phyloP scores from a whole-genome alignment of 2,888 invertebrate species.

The Gerris lacustris region DNA sequence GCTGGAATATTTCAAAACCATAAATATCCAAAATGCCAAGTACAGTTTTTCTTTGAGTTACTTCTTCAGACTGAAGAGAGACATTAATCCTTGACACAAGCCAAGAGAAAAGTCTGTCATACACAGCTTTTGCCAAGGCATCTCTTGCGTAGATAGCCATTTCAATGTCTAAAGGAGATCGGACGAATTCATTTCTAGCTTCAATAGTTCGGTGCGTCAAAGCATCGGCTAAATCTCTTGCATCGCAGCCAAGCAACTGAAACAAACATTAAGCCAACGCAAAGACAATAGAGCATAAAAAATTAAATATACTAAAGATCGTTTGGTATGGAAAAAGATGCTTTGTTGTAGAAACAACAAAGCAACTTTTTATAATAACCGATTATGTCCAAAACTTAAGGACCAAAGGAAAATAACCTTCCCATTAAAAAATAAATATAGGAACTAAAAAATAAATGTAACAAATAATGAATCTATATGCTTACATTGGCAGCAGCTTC shows the following conservation, averaged over 20 bases:
- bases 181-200: slow-evolving; percentile 70
- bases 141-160: slow-evolving; percentile 76
- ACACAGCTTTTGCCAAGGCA: slow-evolving; percentile 81
- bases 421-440: too few relatives aligned
- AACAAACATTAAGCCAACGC: slow-evolving; percentile 22
- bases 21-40: slow-evolving; percentile 90
- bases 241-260: slow-evolving; percentile 62
- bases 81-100: slow-evolving; percentile 67
- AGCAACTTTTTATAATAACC: too few relatives aligned
- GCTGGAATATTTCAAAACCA: slow-evolving; percentile 85
- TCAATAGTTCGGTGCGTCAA: slow-evolving; percentile 77
- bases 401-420: too few relatives aligned
- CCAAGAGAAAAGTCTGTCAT: slow-evolving; percentile 84
- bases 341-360: too few relatives aligned
- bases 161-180: slow-evolving; percentile 65
- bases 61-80: slow-evolving; percentile 50
- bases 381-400: too few relatives aligned
- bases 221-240: slow-evolving; percentile 52
- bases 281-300: neutral
- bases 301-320: neutral
- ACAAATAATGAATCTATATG: too few relatives aligned
- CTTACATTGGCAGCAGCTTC: slow-evolving; percentile 25
- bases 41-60: slow-evolving; percentile 49
- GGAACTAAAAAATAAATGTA: too few relatives aligned
- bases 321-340: too few relatives aligned